Base-by-base conservation (phyloP, 2,113 vertebrate species). In the Leptocoma aspasia region DNA sequence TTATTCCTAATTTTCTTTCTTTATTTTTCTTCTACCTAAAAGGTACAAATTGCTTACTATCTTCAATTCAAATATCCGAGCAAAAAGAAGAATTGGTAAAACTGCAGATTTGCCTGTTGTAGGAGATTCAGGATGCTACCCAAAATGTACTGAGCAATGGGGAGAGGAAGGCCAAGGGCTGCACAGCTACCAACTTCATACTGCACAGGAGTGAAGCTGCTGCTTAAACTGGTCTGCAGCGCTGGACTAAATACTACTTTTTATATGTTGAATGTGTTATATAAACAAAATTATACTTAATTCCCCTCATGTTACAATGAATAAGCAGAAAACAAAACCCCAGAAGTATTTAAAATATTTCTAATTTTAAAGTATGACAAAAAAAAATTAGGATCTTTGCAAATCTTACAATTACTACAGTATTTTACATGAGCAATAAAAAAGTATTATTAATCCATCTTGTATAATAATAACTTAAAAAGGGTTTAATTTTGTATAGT, bases 111-210 rank as follows among this genome's bases (percentile, higher is more conserved):
- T 87, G 23, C 17, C 5, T 81, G 30, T 10, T 2, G 0, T 13
- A 28, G 30, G 83, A 70, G 12, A 66, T 45, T 50, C 44, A 64
- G 42, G 53, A 44, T 53, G n/a, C 1, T 75, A 6, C 15, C 9
- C 0, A 0, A 42, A 20, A 22, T 4, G 11, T 60, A 31, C 18
- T 24, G 18, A 78, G 16, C 8, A 59, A 70, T 6, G 18, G 54
- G 22, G 15, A 68, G 35, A 68, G 24, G 41, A 50, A 72, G 23
- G 26, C 37, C 45, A 69, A 81, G 39, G 15, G 13, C 19, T 82
- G 33, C 70, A 75, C 14, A 82, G 4, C 23, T n/a, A 19, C 66
- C 1, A 11, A 28, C 12, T 78, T 56, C 68, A 35, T 6, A 21
- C 7, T 19, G 20, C 30, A n/a, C 17, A 41, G 28, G 18, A 78